A percentile compares a stretch with the other conserved stretches of the same genome.
Evolutionary conservation across 2,113 vertebrate species (phyloP).

Genomic region (Protomyctophum bolini): DNA sequence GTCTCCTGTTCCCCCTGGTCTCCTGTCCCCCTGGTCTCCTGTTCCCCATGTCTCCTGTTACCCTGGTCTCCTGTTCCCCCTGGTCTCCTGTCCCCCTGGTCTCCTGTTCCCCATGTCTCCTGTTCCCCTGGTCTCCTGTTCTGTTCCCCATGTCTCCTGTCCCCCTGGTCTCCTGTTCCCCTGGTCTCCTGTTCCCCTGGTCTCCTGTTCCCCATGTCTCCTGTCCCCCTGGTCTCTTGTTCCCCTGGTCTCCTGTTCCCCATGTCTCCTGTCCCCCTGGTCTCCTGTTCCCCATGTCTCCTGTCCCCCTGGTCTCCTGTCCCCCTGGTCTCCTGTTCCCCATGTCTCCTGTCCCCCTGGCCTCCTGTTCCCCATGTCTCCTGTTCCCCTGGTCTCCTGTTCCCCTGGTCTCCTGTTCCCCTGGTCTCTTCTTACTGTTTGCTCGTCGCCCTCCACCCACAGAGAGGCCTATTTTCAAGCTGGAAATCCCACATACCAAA

Average conservation of each 20-base stretch:
- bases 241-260: too few species aligned
- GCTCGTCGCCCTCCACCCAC: conserved; percentile 46
- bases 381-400: background rate
- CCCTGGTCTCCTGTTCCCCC: background rate
- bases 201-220: background rate
- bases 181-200: too few species aligned
- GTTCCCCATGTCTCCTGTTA: too few species aligned
- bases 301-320: too few species aligned
- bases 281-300: background rate
- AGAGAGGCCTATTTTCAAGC: conserved; percentile 61
- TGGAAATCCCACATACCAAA: conserved; percentile 72
- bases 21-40: background rate
- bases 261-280: background rate
- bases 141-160: background rate
- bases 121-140: background rate
- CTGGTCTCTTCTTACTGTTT: conserved; percentile 22
- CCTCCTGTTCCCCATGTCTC: too few species aligned
- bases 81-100: too few species aligned
- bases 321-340: background rate
- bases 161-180: background rate
- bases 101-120: too few species aligned
- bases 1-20: background rate
- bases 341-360: too few species aligned
- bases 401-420: background rate
- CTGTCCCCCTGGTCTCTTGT: too few species aligned